Conservation (phyloP, 2,888 invertebrate genomes). For the Lepidochrysops patricia region DNA sequence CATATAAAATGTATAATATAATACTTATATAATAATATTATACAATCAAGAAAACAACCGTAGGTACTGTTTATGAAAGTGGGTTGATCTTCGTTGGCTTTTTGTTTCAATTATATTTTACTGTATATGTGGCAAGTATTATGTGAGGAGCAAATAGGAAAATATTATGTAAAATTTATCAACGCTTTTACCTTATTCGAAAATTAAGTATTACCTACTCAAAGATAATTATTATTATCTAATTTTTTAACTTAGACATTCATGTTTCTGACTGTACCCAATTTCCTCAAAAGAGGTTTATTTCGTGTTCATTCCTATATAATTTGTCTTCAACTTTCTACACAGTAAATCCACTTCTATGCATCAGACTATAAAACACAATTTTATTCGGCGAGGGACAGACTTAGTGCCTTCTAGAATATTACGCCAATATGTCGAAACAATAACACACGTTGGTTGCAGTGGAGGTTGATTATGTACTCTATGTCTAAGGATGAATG, state of each 20-base stretch:
- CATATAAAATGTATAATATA: no score
- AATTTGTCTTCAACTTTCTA: not conserved
- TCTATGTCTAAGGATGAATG: constrained; percentile 13
- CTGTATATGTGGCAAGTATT: no score
- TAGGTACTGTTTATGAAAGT: no score
- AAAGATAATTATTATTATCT: no score
- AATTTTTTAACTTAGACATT: not conserved
- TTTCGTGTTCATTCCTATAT: not conserved
- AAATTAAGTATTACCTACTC: no score
- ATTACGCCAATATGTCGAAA: constrained; percentile 1
- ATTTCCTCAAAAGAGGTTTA: constrained; percentile 10
- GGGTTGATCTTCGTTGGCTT: no score
- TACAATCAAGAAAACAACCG: no score
- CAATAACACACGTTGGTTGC: constrained; percentile 6
- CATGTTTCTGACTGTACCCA: constrained; percentile 4
- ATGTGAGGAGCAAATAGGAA: no score
- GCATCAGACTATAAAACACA: not conserved
- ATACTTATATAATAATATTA: no score
- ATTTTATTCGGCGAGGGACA: not conserved
- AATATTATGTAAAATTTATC: not conserved
- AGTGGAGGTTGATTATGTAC: constrained; percentile 13
- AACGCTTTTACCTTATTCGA: no score
- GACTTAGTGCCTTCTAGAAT: not conserved
- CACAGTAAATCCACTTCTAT: not conserved
- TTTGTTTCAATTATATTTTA: no score